These are phyloP conservation scores for Coregonus sp. DNA, from an alignment of 2,797 vertebrate genomes.

Conservation along the genomic window DNA sequence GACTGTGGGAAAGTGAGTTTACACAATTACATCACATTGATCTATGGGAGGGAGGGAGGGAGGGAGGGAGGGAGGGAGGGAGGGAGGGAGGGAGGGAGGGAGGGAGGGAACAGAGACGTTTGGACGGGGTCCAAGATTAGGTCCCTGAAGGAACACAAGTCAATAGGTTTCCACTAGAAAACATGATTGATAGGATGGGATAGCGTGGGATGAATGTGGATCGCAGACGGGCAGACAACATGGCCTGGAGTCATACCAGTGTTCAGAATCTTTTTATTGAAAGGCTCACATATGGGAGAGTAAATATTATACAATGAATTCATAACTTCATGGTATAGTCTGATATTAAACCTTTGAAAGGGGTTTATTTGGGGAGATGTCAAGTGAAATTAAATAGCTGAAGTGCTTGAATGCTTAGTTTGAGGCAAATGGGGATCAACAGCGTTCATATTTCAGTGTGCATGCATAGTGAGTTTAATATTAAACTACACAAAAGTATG, in stretches of 20 bases:
- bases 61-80: no score
- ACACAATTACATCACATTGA: constrained; percentile 79
- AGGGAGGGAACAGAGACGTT: constrained; percentile 70
- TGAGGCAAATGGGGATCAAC: no score
- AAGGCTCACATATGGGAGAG: not conserved
- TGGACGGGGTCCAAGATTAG: constrained; percentile 71
- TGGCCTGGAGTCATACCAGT: no score
- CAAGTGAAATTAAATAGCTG: no score
- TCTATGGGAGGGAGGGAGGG: constrained; percentile 68
- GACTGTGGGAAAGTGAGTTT: constrained; percentile 77
- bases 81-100: constrained; percentile 48
- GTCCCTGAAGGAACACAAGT: constrained; percentile 74
- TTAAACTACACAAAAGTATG: no score
- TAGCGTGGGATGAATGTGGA: constrained; percentile 5
- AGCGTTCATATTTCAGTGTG: no score
- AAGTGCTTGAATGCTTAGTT: no score
- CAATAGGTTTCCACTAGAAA: constrained; percentile 74
- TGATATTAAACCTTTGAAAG: no score
- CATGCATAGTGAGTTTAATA: no score
- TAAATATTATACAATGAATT: no score
- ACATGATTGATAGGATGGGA: constrained; percentile 64
- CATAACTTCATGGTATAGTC: no score
- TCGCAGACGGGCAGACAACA: not conserved
- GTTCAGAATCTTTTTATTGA: not conserved
- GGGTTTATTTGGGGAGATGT: no score